Evolutionary conservation across 2,797 vertebrate species (phyloP).

Genomic region (Hippocampus kuda): DNA sequence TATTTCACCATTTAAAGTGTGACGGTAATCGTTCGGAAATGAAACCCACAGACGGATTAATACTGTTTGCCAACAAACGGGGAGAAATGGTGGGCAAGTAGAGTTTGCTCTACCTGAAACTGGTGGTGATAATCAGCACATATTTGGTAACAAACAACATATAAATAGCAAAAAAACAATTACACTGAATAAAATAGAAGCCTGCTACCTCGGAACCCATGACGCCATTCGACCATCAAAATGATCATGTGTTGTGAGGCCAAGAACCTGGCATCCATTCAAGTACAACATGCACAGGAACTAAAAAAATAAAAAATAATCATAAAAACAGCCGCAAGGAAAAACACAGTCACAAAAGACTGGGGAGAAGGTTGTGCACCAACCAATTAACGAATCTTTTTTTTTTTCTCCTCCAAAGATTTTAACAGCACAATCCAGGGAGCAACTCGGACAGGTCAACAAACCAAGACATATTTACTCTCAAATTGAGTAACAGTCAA

Average conservation of each 20-base stretch:
- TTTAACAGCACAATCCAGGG: conserved; percentile 50
- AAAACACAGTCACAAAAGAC: conserved; percentile 44
- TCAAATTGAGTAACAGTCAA: conserved; percentile 8
- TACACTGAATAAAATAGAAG: conserved; percentile 40
- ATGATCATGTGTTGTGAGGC: conserved; percentile 79
- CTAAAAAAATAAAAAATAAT: conserved; percentile 44
- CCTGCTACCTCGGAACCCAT: conserved; percentile 44
- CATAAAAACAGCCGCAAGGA: conserved; percentile 21
- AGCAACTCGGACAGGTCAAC: conserved; percentile 39
- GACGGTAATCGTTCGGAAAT: conserved; percentile 32
- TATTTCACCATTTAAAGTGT: conserved; percentile 51
- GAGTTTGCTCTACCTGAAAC: conserved; percentile 64
- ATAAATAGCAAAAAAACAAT: conserved; percentile 53
- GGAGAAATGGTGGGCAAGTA: conserved; percentile 71
- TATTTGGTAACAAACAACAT: conserved; percentile 73
- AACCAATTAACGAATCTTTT: conserved; percentile 47
- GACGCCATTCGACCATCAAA: conserved; percentile 56
- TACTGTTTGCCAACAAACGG: conserved; percentile 26
- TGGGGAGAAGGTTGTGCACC: conserved; percentile 35
- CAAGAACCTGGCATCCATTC: conserved; percentile 86
- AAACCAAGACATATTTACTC: conserved; percentile 37
- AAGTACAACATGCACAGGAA: conserved; percentile 86
- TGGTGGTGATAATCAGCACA: conserved; percentile 56
- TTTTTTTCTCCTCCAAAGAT: conserved; percentile 12
- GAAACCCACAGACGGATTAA: not conserved